Evolutionary conservation across 92 coral and sea anemone species (phyloP), one percentile per base, ranked within the genome.

Genomic region (Micromussa lordhowensis): DNA sequence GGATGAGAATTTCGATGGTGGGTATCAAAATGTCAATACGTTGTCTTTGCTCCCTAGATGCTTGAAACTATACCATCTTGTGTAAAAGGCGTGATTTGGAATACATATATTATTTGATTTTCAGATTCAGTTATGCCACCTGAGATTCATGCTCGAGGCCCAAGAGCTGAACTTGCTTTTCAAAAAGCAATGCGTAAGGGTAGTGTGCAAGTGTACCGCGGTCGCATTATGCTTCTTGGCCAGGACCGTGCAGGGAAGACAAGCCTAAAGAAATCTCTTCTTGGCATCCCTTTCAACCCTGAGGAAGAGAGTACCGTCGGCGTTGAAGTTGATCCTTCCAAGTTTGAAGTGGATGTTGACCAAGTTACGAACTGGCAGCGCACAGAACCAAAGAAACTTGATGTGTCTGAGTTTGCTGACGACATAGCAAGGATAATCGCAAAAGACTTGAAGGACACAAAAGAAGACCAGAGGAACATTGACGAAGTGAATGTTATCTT

Each of bases 241-340:
- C 97, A 92, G 83, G 92, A 92, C 59, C 87, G 95, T 29, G 97
- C 94, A 34, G 97, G 97, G 19, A 94, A 93, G 86, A 94, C 95
- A 18, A 92, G 94, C 80, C 87, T 94, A 17, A 92, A 92, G 78
- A 94, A 94, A 82, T 92, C 89, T 68, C 86, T 92, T 5, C 81
- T 88, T 12, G 94, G 94, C 21, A 61, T 92, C 69, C 90, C 90
- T 3, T 92, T 92, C 68, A 64, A 88, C 73, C 92, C 92, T 1
- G 77, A 72, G 4, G 89, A 91, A 85, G 92, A 84, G 54, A 91
- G 94, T 58, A 92, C 94, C 3, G 87, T 83, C 0, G 94, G 94
- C 32, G 89, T 92, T 5, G 94, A 88, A 55, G 92, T 89, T 28
- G 85, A 89, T 69, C 92, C 89, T 22, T 88, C 86, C 58, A 88